A percentile compares a stretch with the other conserved stretches of the same genome.
Conservation (phyloP, 2,888 invertebrate species). For the Caenorhabditis sp. region DNA sequence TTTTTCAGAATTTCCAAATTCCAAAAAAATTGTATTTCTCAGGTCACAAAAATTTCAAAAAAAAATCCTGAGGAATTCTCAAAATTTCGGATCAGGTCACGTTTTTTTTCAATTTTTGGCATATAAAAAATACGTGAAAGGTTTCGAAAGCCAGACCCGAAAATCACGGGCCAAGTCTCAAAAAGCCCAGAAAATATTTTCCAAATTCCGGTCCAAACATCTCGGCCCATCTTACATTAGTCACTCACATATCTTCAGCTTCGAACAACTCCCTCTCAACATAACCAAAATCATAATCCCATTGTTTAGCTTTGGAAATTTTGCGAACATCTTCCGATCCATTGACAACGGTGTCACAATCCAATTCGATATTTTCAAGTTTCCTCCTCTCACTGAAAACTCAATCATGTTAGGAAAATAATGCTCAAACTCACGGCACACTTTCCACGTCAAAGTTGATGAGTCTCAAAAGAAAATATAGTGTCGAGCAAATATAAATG, state of each 20-base stretch:
- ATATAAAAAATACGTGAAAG: background rate
- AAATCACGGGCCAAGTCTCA: too few species aligned
- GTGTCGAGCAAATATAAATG: background rate
- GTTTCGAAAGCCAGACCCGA: too few species aligned
- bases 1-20: too few species aligned
- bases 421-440: constrained; percentile 26
- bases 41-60: too few species aligned
- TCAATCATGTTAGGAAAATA: too few species aligned
- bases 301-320: constrained; percentile 13
- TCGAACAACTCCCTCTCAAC: constrained; percentile 25
- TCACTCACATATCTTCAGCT: constrained; percentile 31
- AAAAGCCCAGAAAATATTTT: too few species aligned
- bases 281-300: constrained; percentile 31
- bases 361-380: constrained; percentile 25
- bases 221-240: background rate
- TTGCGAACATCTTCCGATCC: constrained; percentile 21
- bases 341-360: constrained; percentile 36
- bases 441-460: constrained; percentile 2
- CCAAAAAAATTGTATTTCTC: too few species aligned
- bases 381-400: constrained; percentile 18
- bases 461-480: constrained; percentile 17
- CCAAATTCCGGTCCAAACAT: too few species aligned
- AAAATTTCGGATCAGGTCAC: too few species aligned
- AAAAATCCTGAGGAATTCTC: too few species aligned
- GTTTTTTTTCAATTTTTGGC: too few species aligned